A percentile compares a stretch with the other conserved stretches of the same genome.
Evolutionary conservation across 2,888 invertebrate genomes (phyloP).

Genomic region (Hydraecia micacea): DNA sequence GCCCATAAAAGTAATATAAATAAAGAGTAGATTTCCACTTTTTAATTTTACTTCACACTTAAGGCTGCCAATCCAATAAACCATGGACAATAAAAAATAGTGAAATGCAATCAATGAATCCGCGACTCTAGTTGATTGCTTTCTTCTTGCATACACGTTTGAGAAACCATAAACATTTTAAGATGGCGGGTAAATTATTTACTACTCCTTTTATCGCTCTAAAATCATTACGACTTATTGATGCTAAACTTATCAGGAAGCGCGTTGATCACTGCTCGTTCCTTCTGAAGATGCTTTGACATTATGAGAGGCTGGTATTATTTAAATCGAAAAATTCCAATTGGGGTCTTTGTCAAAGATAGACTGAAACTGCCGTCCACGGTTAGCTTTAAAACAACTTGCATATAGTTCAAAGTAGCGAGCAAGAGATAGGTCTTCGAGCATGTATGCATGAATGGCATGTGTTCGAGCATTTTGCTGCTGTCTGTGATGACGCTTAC

Average conservation of each 20-base stretch:
- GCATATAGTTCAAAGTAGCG: too few species aligned
- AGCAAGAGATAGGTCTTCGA: too few species aligned
- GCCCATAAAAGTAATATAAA: background rate
- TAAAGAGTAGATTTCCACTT: background rate
- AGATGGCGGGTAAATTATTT: slow-evolving; percentile 9
- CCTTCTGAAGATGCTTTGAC: background rate
- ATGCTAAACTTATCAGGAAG: background rate
- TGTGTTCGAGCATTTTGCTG: too few species aligned
- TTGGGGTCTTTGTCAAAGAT: background rate
- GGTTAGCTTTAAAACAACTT: background rate
- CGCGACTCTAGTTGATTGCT: slow-evolving; percentile 25
- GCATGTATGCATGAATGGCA: too few species aligned
- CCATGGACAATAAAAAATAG: slow-evolving; percentile 1
- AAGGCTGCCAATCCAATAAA: slow-evolving; percentile 3
- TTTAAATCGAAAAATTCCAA: background rate
- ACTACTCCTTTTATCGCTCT: background rate
- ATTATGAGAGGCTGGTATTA: background rate
- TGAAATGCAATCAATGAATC: slow-evolving; percentile 14
- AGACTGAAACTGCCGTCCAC: background rate
- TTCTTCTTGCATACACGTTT: slow-evolving; percentile 30
- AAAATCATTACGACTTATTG: background rate
- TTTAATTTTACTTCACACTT: background rate
- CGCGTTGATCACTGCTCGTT: too few species aligned
- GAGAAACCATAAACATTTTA: slow-evolving; percentile 26
- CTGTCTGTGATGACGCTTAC: too few species aligned